Conservation (phyloP, 2,797 vertebrate species). For the Saxicola maurus region DNA sequence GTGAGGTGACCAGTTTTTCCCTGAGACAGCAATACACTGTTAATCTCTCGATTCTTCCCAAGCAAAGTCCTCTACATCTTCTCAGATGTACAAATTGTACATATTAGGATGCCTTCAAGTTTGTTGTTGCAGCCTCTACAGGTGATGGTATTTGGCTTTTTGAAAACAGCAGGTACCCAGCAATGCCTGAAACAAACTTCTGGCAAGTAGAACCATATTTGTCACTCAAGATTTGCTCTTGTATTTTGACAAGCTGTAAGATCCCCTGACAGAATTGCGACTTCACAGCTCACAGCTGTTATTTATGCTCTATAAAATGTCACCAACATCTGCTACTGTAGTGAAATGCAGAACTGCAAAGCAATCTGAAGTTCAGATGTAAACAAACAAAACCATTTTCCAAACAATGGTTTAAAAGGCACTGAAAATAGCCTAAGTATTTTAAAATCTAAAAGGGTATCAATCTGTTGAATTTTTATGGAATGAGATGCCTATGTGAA, state of each 20-base stretch:
- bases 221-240: background rate
- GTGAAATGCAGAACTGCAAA: background rate
- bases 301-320: constrained; percentile 20
- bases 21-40: background rate
- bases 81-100: background rate
- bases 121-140: background rate
- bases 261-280: background rate
- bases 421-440: background rate
- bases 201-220: background rate
- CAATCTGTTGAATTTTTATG: background rate
- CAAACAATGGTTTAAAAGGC: background rate
- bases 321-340: background rate
- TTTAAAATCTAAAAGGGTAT: background rate
- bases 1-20: background rate
- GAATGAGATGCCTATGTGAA: background rate
- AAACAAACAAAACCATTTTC: constrained; percentile 19
- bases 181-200: background rate
- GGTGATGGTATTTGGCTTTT: background rate
- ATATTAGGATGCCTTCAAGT: background rate
- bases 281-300: constrained; percentile 26
- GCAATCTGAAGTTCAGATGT: background rate
- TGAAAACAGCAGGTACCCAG: background rate
- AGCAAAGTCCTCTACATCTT: background rate
- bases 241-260: background rate
- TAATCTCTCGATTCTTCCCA: background rate